These are phyloP conservation scores for Brachypteracias leptosomus DNA, from an alignment of 2,113 vertebrate species.

Conservation along the genomic window DNA sequence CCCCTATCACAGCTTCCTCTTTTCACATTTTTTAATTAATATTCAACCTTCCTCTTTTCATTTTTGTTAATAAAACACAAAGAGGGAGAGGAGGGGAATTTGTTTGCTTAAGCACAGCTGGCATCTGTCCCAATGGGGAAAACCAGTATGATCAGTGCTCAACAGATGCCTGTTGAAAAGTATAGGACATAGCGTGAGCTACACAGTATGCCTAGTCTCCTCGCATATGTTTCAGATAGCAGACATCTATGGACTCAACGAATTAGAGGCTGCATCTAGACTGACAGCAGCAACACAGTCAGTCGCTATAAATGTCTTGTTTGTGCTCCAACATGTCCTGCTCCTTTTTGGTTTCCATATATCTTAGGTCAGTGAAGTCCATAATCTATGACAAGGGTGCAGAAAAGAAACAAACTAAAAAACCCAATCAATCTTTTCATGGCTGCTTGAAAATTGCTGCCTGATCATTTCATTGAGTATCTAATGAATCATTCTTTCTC, in stretches of 20 bases:
- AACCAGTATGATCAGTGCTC: neutral
- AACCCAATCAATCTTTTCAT: neutral
- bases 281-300: neutral
- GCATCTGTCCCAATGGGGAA: neutral
- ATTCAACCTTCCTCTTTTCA: no score
- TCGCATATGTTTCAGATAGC: neutral
- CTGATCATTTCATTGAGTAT: neutral
- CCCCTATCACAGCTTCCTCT: no score
- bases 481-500: neutral
- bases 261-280: neutral
- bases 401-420: neutral
- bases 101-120: neutral
- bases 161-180: neutral
- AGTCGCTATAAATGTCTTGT: neutral
- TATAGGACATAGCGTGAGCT: neutral
- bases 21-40: no score
- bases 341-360: neutral
- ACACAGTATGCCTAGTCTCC: neutral
- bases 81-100: neutral
- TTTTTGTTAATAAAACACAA: neutral
- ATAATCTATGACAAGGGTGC: neutral
- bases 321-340: neutral
- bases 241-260: neutral
- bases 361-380: neutral
- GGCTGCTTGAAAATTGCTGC: neutral